Base-by-base conservation (phyloP, 1,140 invertebrate genomes). In the Aplysia californica region DNA sequence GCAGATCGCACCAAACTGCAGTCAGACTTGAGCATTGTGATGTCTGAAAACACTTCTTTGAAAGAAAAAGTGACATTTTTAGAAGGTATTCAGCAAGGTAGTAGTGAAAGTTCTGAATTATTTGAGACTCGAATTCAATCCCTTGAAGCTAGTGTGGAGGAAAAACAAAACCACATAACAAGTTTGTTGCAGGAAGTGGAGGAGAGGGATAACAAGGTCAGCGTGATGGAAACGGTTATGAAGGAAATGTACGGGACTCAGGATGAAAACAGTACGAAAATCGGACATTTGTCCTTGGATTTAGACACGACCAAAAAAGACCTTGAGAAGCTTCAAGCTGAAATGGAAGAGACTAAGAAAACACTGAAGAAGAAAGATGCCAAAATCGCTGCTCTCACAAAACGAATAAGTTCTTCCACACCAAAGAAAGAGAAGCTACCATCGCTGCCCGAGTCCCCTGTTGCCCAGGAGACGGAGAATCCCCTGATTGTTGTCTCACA, bases 281-380 rank as follows among this genome's bases (percentile, higher is more conserved):
- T 78, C 6, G 55, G 36, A 3, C 1, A 65, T 20, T 36, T 83
- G 41, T 41, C 44, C 29, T 38, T 56, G 26, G 76, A 79, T 44
- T 58, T 83, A 6, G 76, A 83, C 26, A 38, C 31, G 3, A 58
- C 44, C 18, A 69, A 70, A 50, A 68, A 35, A 68, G 72, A 79
- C 29, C 15, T 73, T 39, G 50, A 33, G 21, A n/a, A 35, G 0
- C 15, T 75, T 38, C 68, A 66, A 56, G 20, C 73, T 23, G 80
- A 85, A 74, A 69, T 82, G 23, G n/a, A 67, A 39, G 64, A 75
- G 31, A 64, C 80, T 5, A 72, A 81, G 41, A 78, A 81, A 56
- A 76, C 69, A 35, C 1, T 82, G 36, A 79, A 78, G 64, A 82
- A 79, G 65, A 77, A 78, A 70, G 80, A 81, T 59, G 80, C 80